These are phyloP conservation scores for Cataglyphis albicans DNA, from an alignment of 2,888 invertebrate genomes.

Conservation along the genomic window DNA sequence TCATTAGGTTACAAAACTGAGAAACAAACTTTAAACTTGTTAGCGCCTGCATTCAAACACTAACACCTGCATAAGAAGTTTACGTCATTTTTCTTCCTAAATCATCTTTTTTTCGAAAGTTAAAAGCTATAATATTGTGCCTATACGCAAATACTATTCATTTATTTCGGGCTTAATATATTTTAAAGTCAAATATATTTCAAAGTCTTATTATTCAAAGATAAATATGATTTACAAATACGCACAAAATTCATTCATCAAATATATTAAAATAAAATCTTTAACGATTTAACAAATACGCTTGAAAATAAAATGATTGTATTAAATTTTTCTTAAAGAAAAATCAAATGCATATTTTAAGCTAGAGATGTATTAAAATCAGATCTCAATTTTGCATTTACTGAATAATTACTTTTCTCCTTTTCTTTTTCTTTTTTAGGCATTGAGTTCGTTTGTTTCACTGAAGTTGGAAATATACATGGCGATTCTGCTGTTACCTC, in stretches of 20 bases:
- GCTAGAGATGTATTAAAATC: not conserved
- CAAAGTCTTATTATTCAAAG: not conserved
- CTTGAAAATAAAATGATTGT: not conserved
- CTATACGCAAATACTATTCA: not conserved
- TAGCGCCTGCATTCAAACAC: not conserved
- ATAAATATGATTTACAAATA: not conserved
- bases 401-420: not conserved
- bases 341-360: not conserved
- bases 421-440: slow-evolving; percentile 83
- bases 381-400: not conserved
- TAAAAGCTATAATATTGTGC: not conserved
- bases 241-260: not conserved
- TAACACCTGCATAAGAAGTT: not conserved
- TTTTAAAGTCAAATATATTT: not conserved
- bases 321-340: not conserved
- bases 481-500: slow-evolving; percentile 88
- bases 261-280: not conserved
- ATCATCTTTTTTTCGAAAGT: not conserved
- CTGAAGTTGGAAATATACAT: slow-evolving; percentile 89
- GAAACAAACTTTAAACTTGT: not conserved
- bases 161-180: not conserved
- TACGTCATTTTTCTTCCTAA: not conserved
- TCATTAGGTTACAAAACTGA: not conserved
- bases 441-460: slow-evolving; percentile 84
- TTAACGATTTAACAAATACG: not conserved